phyloP scores from a whole-genome alignment of 1,140 invertebrate genomes.

The Agrypnia vestita region DNA sequence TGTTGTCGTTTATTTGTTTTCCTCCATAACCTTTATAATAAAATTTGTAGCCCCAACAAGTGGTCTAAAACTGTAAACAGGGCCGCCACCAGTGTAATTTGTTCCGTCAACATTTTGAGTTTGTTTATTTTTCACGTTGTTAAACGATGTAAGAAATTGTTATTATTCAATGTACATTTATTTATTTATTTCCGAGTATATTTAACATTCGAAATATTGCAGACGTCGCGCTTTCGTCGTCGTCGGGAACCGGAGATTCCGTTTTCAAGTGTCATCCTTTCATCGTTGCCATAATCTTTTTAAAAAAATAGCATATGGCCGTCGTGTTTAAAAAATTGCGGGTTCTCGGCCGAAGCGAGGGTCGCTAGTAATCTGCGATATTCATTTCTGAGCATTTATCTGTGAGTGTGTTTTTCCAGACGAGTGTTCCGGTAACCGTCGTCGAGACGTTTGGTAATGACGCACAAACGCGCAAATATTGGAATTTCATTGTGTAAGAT shows the following conservation, averaged over 20 bases:
- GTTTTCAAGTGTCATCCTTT: constrained; percentile 31
- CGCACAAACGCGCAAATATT: constrained; percentile 13
- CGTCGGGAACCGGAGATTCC: background rate
- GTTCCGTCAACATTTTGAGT: background rate
- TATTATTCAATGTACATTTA: constrained; percentile 20
- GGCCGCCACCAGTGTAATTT: too few relatives aligned
- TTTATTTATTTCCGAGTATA: constrained; percentile 27
- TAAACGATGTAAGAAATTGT: background rate
- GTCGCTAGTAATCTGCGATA: constrained; percentile 8
- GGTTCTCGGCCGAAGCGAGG: background rate
- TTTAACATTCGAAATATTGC: constrained; percentile 29
- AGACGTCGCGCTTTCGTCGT: background rate
- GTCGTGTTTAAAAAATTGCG: constrained; percentile 11
- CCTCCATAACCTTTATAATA: background rate
- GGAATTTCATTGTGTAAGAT: background rate
- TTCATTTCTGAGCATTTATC: constrained; percentile 52
- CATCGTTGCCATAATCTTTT: constrained; percentile 30
- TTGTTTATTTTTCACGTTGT: constrained; percentile 2
- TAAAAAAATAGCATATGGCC: constrained; percentile 18
- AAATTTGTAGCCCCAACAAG: too few relatives aligned
- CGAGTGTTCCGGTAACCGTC: too few relatives aligned
- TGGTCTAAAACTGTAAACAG: too few relatives aligned
- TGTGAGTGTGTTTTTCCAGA: constrained; percentile 31
- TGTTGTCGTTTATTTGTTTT: constrained; percentile 13
- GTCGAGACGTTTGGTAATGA: too few relatives aligned